Percentiles rank a stretch among this genome's conserved stretches.
phyloP scores from a whole-genome alignment of 1,140 invertebrate genomes.

The Drosophila pachea region DNA sequence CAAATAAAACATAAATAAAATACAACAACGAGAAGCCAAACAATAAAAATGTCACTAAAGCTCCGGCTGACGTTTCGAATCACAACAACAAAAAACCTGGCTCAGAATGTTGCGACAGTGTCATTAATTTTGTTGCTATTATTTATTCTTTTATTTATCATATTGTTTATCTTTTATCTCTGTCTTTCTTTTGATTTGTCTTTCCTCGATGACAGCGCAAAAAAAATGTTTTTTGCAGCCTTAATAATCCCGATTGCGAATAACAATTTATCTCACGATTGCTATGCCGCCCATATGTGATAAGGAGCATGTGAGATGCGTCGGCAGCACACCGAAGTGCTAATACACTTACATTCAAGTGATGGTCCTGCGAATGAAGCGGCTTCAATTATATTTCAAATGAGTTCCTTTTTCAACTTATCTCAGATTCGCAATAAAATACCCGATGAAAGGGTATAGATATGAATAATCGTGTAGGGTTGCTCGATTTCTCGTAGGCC shows the following conservation, averaged over 20 bases:
- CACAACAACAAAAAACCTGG: conserved; percentile 35
- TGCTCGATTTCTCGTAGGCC: neutral
- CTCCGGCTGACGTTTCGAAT: conserved; percentile 28
- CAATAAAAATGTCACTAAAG: conserved; percentile 31
- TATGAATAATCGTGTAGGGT: conserved; percentile 2
- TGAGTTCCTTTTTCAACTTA: no score
- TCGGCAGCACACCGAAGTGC: no score
- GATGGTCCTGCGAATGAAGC: no score
- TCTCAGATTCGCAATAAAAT: no score
- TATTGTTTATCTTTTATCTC: neutral
- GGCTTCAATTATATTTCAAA: no score
- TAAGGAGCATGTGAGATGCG: neutral
- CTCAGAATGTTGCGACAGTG: conserved; percentile 37
- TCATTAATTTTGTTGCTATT: conserved; percentile 30
- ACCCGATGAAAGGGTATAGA: conserved; percentile 4
- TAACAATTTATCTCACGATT: conserved; percentile 35
- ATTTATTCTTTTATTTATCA: conserved; percentile 31
- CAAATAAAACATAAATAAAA: conserved; percentile 1
- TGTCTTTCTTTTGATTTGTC: conserved; percentile 4
- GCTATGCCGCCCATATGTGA: conserved; percentile 13
- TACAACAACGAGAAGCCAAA: conserved; percentile 1
- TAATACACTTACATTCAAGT: no score
- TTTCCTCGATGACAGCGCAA: conserved; percentile 17
- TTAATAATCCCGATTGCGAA: conserved; percentile 40
- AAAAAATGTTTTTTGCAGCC: conserved; percentile 20